Base-by-base conservation (phyloP, 2,888 invertebrate species). In the Spatulosminthurus flaviceps region DNA sequence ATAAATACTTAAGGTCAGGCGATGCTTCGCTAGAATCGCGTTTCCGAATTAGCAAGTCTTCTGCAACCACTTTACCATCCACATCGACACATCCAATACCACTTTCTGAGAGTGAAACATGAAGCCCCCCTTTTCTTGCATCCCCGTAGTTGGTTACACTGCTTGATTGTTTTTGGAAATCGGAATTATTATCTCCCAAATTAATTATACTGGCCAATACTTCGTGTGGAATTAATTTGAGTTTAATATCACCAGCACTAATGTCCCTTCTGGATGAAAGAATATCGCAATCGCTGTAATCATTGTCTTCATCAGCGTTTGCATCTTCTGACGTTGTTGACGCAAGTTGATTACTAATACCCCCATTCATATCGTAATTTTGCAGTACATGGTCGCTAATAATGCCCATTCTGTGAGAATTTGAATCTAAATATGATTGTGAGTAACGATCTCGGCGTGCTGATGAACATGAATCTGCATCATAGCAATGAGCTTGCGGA, bases 301-400 rank as follows among this genome's bases (percentile, higher is more conserved):
- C 79, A n/a, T 26, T 21, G 2, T 80, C 80, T 21, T 22, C 64
- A 19, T 80, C 80, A 13, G 34, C 21, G 22, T 81, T 79, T 0
- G 72, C 79, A 21, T 81, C 81, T 28, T 79, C 79, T 4, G 80
- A 78, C 9, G 79, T 78, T 0, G 78, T 78, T 13, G 81, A 79
- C n/a, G 81, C 78, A 1, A 78, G 43, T 5, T 79, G 43, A 42
- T 81, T 81, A 21, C 80, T 21, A 26, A 75, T n/a, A 24, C n/a
- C 28, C 1, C 13, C 5, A 19, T 9, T 61, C 1, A n/a, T 29
- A 7, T 34, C 76, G 21, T 26, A 28, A 19, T 28, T 13, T 19
- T 28, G 24, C n/a, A 7, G n/a, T 5, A 29, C 26, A 29, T 28
- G 28, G 9, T 26, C 28, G 16, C 7, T 16, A 16, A 69, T 9